A percentile compares a stretch with the other conserved stretches of the same genome.
phyloP scores from a whole-genome alignment of 2,888 invertebrate species.

The Epicampocera succincta region DNA sequence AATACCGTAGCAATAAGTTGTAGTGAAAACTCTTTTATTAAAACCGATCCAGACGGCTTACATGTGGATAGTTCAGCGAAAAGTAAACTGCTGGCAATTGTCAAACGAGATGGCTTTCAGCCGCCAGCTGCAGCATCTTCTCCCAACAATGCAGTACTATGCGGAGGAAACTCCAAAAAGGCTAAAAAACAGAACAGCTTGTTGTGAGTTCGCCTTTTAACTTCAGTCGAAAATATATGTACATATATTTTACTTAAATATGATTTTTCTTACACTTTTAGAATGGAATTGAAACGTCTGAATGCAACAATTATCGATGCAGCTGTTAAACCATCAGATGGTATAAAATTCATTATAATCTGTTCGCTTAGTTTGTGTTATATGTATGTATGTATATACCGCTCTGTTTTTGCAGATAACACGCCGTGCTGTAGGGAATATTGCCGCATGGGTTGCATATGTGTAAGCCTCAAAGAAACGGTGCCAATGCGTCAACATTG shows the following conservation, averaged over 20 bases:
- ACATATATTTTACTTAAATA: no score
- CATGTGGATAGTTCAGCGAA: conserved; percentile 51
- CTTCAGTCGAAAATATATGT: no score
- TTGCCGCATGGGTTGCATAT: conserved; percentile 87
- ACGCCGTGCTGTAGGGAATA: conserved; percentile 83
- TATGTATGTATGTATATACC: not conserved
- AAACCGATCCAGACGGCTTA: conserved; percentile 73
- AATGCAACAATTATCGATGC: conserved; percentile 86
- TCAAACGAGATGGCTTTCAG: conserved; percentile 20
- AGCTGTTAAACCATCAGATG: conserved; percentile 75
- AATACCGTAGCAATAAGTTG: conserved; percentile 85
- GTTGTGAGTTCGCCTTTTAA: conserved; percentile 73
- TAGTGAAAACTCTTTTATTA: conserved; percentile 83
- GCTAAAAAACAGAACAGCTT: conserved; percentile 76
- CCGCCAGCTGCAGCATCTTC: conserved; percentile 15
- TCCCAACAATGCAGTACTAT: not conserved
- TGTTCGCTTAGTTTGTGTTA: not conserved
- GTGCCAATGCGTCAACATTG: conserved; percentile 84
- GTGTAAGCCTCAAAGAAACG: conserved; percentile 83
- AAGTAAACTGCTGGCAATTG: not conserved
- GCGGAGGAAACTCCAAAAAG: conserved; percentile 41
- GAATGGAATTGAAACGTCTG: conserved; percentile 84
- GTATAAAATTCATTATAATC: conserved; percentile 63
- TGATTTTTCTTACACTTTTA: conserved; percentile 69
- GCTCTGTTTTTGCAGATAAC: conserved; percentile 71